A percentile compares a stretch with the other conserved stretches of the same genome.
These are phyloP conservation scores for Fratercula arctica DNA, from an alignment of 2,797 vertebrate genomes.

Conservation along the genomic window DNA sequence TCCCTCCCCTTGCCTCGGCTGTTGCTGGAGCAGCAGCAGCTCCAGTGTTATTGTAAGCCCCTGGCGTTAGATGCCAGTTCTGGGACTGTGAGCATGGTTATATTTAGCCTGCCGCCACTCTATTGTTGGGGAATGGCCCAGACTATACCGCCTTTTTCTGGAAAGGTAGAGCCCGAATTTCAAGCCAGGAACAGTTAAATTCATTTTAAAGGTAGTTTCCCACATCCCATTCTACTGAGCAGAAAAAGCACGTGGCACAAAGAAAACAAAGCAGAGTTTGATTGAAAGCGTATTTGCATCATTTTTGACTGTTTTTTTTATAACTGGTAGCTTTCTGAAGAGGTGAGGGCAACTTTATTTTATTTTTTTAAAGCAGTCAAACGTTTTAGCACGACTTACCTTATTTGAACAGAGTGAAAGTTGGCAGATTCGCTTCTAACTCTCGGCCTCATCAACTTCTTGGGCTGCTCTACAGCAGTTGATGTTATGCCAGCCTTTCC, in stretches of 20 bases:
- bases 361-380: background rate
- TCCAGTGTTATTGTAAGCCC: conserved; percentile 55
- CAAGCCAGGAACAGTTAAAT: background rate
- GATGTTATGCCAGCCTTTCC: conserved; percentile 64
- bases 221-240: background rate
- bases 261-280: background rate
- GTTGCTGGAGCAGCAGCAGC: conserved; percentile 29
- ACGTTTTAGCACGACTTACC: conserved; percentile 31
- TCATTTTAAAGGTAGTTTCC: background rate
- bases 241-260: background rate
- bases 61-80: conserved; percentile 9
- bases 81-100: background rate
- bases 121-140: conserved; percentile 12
- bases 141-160: conserved; percentile 12
- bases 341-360: background rate
- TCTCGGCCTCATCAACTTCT: background rate
- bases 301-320: background rate
- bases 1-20: background rate
- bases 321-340: background rate
- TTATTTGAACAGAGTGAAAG: conserved; percentile 41
- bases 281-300: background rate
- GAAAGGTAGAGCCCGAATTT: background rate
- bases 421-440: conserved; percentile 18
- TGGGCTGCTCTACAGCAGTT: conserved; percentile 27
- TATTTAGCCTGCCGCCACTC: conserved; percentile 34